phyloP scores from a whole-genome alignment of 1,140 invertebrate genomes.

The Drosophila bocki region DNA sequence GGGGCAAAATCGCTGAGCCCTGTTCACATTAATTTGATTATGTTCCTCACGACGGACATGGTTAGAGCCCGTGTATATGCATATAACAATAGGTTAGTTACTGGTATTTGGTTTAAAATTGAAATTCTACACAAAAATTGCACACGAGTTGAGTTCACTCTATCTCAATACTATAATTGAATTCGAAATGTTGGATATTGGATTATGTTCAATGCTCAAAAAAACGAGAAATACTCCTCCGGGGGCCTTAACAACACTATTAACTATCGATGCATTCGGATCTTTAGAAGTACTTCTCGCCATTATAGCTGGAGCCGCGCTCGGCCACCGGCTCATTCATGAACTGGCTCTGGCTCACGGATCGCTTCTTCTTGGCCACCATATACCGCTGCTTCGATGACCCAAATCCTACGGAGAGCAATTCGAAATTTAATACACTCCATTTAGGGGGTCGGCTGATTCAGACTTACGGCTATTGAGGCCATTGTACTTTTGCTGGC shows the following conservation, averaged over 20 bases:
- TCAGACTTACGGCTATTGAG: slow-evolving; percentile 57
- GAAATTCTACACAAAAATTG: slow-evolving; percentile 74
- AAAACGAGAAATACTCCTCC: slow-evolving; percentile 26
- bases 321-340: slow-evolving; percentile 66
- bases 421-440: neutral
- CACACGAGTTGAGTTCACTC: slow-evolving; percentile 57
- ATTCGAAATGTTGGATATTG: slow-evolving; percentile 22
- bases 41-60: slow-evolving; percentile 56
- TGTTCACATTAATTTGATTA: slow-evolving; percentile 76
- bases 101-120: slow-evolving; percentile 52
- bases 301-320: slow-evolving; percentile 67
- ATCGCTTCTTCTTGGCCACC: slow-evolving; percentile 84
- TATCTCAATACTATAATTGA: slow-evolving; percentile 38
- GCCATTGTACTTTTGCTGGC: slow-evolving; percentile 69
- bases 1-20: slow-evolving; percentile 56
- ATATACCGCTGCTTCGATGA: slow-evolving; percentile 79
- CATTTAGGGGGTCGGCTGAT: no score
- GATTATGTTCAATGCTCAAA: slow-evolving; percentile 40
- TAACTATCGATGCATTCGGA: slow-evolving; percentile 6
- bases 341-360: slow-evolving; percentile 69
- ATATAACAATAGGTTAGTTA: slow-evolving; percentile 56
- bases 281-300: slow-evolving; percentile 75
- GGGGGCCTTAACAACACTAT: slow-evolving; percentile 29
- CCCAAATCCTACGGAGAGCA: slow-evolving; percentile 55
- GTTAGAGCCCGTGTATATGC: slow-evolving; percentile 30